Evolutionary conservation across 2,113 vertebrate genomes (phyloP).

Genomic region (Aptenodytes patagonicus): DNA sequence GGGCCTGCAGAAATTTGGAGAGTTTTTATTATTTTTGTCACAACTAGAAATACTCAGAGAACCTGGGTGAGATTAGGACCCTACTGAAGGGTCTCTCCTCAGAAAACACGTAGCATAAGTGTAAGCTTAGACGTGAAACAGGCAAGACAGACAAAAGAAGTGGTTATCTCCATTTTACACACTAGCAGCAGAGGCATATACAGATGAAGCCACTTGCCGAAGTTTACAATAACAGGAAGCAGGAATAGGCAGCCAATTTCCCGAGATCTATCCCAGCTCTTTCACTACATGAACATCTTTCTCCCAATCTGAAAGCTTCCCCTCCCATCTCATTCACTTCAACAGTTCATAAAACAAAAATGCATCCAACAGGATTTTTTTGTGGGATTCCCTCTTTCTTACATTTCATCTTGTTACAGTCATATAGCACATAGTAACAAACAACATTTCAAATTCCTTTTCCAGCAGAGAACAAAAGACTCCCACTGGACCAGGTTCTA

Average conservation of each 20-base stretch:
- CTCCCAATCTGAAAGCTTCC: not conserved
- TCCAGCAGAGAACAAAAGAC: not conserved
- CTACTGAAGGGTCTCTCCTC: not conserved
- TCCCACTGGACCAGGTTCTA: not conserved
- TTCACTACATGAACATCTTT: not conserved
- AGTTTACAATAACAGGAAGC: not conserved
- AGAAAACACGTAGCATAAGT: fast-evolving
- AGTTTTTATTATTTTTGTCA: not conserved
- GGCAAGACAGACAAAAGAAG: not conserved
- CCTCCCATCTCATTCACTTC: not conserved
- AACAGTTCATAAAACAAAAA: not conserved
- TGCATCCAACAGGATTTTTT: not conserved
- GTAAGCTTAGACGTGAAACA: not conserved
- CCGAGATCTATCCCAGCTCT: not conserved
- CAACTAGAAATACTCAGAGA: not conserved
- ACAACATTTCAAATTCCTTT: not conserved
- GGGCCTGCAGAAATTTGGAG: not conserved
- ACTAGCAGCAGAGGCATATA: not conserved
- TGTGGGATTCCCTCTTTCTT: not conserved
- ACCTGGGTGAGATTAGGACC: not conserved
- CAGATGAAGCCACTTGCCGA: not conserved
- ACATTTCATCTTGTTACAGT: not conserved
- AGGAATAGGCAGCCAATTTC: not conserved
- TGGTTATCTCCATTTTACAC: not conserved
- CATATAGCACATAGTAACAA: not conserved